A percentile compares a stretch with the other conserved stretches of the same genome.
Evolutionary conservation across 2,888 invertebrate species (phyloP).

Genomic region (Ommatoiulus sabulosus): DNA sequence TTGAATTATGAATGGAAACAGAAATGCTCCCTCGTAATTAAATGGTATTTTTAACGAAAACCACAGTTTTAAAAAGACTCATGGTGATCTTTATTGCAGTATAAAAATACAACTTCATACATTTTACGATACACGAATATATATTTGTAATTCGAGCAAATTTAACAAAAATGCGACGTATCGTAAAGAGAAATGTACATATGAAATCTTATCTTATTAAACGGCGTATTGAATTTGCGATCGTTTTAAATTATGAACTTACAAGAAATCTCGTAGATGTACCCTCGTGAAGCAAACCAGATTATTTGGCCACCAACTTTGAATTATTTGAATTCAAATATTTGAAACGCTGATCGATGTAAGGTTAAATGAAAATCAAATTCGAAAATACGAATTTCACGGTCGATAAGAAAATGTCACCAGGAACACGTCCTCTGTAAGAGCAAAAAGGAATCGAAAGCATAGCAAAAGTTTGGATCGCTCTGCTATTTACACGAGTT

Average conservation of each 20-base stretch:
- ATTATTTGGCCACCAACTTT: not conserved
- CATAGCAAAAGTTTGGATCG: conserved; percentile 1
- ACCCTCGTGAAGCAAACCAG: not conserved
- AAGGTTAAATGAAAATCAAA: too few relatives aligned
- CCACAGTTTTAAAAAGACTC: conserved; percentile 2
- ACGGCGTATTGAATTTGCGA: not conserved
- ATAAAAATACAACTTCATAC: conserved; percentile 41
- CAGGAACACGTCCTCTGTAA: too few relatives aligned
- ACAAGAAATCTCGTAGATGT: not conserved
- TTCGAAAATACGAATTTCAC: not conserved
- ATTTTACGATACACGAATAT: not conserved
- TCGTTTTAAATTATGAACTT: not conserved
- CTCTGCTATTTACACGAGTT: conserved; percentile 32
- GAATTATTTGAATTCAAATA: not conserved
- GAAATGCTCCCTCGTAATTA: too few relatives aligned
- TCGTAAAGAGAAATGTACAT: conserved; percentile 44
- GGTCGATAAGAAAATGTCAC: not conserved
- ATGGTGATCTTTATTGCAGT: conserved; percentile 31
- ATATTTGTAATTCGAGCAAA: conserved; percentile 6
- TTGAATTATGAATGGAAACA: too few relatives aligned
- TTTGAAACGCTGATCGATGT: not conserved
- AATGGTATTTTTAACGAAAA: too few relatives aligned
- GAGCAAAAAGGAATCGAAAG: not conserved
- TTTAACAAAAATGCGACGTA: conserved; percentile 29
- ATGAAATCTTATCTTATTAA: conserved; percentile 17